Conservation (phyloP, 2,797 vertebrate species). For the Peromyscus melanophrys region DNA sequence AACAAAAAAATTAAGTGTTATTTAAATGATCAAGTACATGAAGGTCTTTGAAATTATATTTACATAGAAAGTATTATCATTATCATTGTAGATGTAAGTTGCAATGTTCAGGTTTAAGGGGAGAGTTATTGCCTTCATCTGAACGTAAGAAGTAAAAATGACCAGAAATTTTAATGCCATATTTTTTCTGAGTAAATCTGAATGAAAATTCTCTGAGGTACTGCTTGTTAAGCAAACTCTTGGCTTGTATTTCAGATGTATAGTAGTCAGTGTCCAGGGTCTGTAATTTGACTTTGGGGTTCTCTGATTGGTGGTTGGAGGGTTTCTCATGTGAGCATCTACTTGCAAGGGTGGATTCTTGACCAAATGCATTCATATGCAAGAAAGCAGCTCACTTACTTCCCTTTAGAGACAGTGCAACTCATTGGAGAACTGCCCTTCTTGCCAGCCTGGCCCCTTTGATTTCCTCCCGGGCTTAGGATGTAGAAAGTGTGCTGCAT, state of each 20-base stretch:
- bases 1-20: conserved; percentile 21
- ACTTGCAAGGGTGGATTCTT: background rate
- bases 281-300: conserved; percentile 11
- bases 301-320: background rate
- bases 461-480: background rate
- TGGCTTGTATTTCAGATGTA: conserved; percentile 81
- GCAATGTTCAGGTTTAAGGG: background rate
- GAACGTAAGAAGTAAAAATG: conserved; percentile 18
- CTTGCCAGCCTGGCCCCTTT: background rate
- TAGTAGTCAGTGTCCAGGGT: background rate
- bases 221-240: conserved; percentile 72
- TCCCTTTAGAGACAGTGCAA: background rate
- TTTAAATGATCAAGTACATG: conserved; percentile 32
- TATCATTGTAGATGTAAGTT: background rate
- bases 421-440: background rate
- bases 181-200: conserved; percentile 83
- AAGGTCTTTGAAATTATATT: conserved; percentile 47
- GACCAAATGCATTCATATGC: background rate
- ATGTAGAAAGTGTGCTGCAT: background rate
- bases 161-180: conserved; percentile 82
- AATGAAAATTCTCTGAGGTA: conserved; percentile 74
- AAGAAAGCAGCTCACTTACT: background rate
- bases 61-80: background rate
- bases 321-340: background rate
- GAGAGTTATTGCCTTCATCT: background rate